phyloP scores from a whole-genome alignment of 2,113 vertebrate genomes.

The Phalacrocorax aristotelis region DNA sequence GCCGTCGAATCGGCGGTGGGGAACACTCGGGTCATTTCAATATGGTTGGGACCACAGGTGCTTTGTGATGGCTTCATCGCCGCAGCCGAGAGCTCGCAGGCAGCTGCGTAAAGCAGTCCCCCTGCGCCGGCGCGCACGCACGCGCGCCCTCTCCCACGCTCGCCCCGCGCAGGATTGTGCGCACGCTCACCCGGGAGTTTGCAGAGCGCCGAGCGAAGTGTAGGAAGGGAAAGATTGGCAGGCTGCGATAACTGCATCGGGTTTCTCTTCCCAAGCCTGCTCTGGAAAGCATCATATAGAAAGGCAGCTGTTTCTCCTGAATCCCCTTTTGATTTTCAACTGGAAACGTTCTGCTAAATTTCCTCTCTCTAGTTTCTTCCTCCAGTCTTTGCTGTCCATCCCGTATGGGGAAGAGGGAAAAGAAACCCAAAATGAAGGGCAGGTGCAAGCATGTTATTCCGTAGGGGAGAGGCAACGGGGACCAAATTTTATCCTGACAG shows the following conservation, averaged over 20 bases:
- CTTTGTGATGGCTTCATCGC: constrained; percentile 48
- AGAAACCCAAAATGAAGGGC: neutral
- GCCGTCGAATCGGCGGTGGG: neutral
- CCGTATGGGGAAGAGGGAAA: neutral
- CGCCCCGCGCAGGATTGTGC: neutral
- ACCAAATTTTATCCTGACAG: neutral
- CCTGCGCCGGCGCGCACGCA: neutral
- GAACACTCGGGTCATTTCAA: constrained; percentile 44
- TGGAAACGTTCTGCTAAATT: neutral
- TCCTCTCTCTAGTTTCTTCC: neutral
- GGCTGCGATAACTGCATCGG: neutral
- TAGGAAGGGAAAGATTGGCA: neutral
- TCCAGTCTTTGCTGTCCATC: neutral
- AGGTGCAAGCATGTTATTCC: neutral
- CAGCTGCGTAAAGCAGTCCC: constrained; percentile 11
- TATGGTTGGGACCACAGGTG: constrained; percentile 65
- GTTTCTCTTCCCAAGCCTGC: constrained; percentile 26
- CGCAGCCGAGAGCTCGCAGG: constrained; percentile 39
- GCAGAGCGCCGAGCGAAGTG: neutral
- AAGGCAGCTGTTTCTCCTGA: constrained; percentile 16
- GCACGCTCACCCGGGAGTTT: neutral
- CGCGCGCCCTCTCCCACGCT: neutral
- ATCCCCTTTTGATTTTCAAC: neutral
- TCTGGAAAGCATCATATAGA: neutral
- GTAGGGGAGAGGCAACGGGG: accelerated